Evolutionary conservation across 2,113 vertebrate genomes (phyloP).

Genomic region (Xenus cinereus): DNA sequence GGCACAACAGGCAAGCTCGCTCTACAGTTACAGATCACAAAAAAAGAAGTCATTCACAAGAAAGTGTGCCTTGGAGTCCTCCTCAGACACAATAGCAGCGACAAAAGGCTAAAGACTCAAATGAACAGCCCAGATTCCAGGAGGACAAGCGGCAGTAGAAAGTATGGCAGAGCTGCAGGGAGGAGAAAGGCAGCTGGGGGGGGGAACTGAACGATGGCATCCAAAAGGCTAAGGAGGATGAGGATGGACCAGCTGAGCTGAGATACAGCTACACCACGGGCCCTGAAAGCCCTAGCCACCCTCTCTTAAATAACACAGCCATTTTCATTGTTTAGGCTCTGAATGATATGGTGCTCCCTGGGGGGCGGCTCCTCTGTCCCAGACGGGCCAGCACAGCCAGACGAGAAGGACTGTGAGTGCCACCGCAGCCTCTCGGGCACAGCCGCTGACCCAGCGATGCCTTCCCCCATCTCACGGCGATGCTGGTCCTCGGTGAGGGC

Average conservation of each 20-base stretch:
- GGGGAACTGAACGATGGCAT: not conserved
- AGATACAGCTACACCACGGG: not conserved
- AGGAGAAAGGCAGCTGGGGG: not conserved
- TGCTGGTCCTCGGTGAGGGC: not conserved
- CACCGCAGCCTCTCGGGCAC: not conserved
- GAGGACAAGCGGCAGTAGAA: not conserved
- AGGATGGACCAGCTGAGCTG: not conserved
- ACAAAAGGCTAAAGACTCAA: not conserved
- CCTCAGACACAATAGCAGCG: not conserved
- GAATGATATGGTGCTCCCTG: not conserved
- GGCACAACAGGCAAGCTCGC: not conserved
- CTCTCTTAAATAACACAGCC: rapidly evolving
- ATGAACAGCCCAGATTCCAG: not conserved
- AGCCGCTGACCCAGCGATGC: rapidly evolving
- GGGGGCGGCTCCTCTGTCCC: not conserved
- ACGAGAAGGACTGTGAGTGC: rapidly evolving
- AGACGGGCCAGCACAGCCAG: rapidly evolving
- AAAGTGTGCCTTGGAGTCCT: not conserved
- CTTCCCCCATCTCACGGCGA: not conserved
- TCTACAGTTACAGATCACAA: not conserved
- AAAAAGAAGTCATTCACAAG: not conserved
- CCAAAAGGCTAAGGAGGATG: not conserved
- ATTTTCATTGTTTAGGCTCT: not conserved
- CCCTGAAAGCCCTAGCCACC: not conserved
- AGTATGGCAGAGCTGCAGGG: not conserved